Evolutionary conservation across 2,888 invertebrate genomes (phyloP).

Genomic region (Argyresthia albistria): DNA sequence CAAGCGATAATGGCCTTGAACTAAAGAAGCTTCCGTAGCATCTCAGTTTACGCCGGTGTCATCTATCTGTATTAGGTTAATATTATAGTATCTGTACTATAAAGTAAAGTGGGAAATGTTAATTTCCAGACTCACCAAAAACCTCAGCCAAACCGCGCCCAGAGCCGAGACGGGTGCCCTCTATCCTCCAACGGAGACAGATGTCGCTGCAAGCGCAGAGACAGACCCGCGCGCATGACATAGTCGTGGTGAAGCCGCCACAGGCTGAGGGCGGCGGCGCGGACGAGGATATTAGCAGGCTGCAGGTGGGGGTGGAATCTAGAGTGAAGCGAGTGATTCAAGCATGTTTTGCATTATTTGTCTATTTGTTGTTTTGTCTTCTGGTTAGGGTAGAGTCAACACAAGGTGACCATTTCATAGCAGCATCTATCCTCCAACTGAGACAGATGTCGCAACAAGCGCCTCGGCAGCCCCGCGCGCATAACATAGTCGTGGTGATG

Average conservation of each 20-base stretch:
- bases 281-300: constrained; percentile 81
- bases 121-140: constrained; percentile 89
- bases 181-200: constrained; percentile 37
- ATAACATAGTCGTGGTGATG: constrained; percentile 88
- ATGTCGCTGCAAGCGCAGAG: constrained; percentile 42
- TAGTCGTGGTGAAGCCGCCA: constrained; percentile 87
- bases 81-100: too few relatives aligned
- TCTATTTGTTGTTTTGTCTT: too few relatives aligned
- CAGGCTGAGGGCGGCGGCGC: constrained; percentile 27
- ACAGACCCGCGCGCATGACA: constrained; percentile 76
- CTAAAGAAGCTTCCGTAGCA: too few relatives aligned
- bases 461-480: constrained; percentile 64
- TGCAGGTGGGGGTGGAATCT: constrained; percentile 72
- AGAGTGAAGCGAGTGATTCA: too few relatives aligned
- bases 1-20: too few relatives aligned
- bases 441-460: constrained; percentile 38
- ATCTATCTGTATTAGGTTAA: too few relatives aligned
- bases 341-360: too few relatives aligned
- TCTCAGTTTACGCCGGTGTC: too few relatives aligned
- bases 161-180: constrained; percentile 20
- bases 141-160: constrained; percentile 67
- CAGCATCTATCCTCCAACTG: constrained; percentile 36
- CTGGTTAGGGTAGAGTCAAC: too few relatives aligned
- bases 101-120: too few relatives aligned
- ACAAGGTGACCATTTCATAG: too few relatives aligned